Percentiles rank a stretch among this genome's conserved stretches.
Evolutionary conservation across 2,113 vertebrate genomes (phyloP).

Genomic region (Ptyas mucosa): DNA sequence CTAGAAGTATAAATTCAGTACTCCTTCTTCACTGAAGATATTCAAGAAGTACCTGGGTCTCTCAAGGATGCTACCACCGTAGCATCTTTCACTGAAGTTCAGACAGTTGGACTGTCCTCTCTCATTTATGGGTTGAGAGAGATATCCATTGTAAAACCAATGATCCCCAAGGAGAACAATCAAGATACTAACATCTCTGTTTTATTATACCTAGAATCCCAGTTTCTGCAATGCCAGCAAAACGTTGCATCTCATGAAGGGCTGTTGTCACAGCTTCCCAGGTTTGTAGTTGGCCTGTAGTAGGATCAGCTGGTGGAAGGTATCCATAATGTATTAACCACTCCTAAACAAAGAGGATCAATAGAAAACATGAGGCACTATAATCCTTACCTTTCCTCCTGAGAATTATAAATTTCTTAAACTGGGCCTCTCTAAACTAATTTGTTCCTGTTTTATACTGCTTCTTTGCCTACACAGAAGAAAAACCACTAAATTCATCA

Average conservation of each 20-base stretch:
- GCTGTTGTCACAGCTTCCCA: slow-evolving; percentile 72
- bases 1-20: background rate
- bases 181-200: background rate
- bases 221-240: slow-evolving; percentile 70
- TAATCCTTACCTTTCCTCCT: too few species aligned
- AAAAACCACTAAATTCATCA: background rate
- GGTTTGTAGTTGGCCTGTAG: slow-evolving; percentile 71
- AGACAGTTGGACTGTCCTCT: background rate
- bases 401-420: background rate
- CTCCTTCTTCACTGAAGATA: background rate
- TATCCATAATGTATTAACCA: slow-evolving; percentile 75
- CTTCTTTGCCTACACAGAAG: background rate
- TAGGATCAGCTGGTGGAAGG: slow-evolving; percentile 66
- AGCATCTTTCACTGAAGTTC: background rate
- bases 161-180: background rate
- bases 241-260: slow-evolving; percentile 72
- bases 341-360: slow-evolving; percentile 45
- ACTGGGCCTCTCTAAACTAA: background rate
- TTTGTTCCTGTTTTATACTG: background rate
- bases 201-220: slow-evolving; percentile 64
- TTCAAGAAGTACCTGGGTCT: background rate
- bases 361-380: background rate
- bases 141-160: background rate
- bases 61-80: background rate
- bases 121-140: background rate